Conservation (phyloP, 2,113 vertebrate genomes). For the Pteropus alecto region DNA sequence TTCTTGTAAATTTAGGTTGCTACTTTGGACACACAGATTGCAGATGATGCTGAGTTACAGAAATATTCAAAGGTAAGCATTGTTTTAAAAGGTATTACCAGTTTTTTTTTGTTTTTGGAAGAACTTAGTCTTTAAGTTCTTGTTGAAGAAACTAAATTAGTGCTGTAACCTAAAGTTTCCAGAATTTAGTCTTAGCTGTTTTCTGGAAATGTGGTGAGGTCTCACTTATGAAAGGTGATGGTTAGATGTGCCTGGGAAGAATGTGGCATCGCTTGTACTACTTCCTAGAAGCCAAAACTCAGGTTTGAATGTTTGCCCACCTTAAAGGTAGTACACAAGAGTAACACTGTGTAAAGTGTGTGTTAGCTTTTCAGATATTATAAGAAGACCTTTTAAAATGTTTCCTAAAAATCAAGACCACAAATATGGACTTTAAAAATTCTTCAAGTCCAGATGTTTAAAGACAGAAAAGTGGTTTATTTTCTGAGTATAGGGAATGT, state of each 20-base stretch:
- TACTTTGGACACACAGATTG: constrained; percentile 90
- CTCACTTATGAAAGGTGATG: neutral
- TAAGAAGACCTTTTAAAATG: neutral
- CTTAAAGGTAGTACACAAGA: neutral
- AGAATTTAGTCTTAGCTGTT: neutral
- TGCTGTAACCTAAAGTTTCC: neutral
- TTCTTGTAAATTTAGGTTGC: constrained; percentile 85
- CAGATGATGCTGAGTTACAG: constrained; percentile 92
- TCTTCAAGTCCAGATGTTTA: neutral
- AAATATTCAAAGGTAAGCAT: constrained; percentile 95
- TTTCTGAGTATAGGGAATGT: neutral
- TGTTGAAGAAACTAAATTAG: neutral
- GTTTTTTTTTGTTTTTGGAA: neutral
- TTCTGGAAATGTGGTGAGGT: neutral
- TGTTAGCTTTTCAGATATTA: neutral
- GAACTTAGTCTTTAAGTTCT: neutral
- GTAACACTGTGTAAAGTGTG: neutral
- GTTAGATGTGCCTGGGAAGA: neutral
- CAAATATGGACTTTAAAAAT: neutral
- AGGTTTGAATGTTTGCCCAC: neutral
- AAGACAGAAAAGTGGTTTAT: neutral
- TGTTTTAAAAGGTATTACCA: neutral
- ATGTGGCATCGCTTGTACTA: fast-evolving
- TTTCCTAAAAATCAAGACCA: neutral
- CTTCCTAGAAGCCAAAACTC: neutral